Conservation (phyloP, 2,113 vertebrate genomes). For the Zapornia atra region DNA sequence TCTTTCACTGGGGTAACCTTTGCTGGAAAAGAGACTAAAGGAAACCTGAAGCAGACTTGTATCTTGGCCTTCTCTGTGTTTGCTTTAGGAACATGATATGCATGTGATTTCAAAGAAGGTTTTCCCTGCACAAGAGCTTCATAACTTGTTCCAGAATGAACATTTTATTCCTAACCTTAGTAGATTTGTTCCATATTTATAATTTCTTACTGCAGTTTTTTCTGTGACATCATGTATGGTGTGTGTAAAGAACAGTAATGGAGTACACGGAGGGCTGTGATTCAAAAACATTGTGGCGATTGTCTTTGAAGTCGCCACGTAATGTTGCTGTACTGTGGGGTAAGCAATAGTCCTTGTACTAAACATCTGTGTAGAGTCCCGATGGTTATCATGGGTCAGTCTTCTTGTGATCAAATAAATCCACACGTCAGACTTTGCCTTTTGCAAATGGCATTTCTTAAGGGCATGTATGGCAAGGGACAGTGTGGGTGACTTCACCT, state of each 20-base stretch:
- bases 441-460: background rate
- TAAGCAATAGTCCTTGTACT: background rate
- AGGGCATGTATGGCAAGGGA: background rate
- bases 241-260: background rate
- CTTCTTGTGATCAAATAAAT: background rate
- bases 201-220: background rate
- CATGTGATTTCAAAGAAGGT: background rate
- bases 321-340: background rate
- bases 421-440: background rate
- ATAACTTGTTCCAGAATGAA: background rate
- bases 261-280: background rate
- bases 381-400: background rate
- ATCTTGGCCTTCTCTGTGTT: background rate
- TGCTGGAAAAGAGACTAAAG: background rate
- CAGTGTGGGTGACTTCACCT: background rate
- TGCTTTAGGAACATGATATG: constrained; percentile 8
- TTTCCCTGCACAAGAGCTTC: background rate
- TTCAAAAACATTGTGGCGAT: background rate
- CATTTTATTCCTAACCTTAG: background rate
- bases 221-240: background rate
- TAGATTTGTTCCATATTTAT: background rate
- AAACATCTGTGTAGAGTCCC: background rate
- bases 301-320: background rate
- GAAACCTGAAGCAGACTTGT: background rate
- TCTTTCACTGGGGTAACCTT: background rate